Percentiles rank a stretch among this genome's conserved stretches.
Conservation (phyloP, 2,113 vertebrate genomes). For the Xenopus tropicalis region UCB_Xtro_10.0 CM004447.2:75818001-75818500, state of each 20-base stretch:
- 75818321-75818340: constrained; percentile 85
- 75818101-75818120: constrained; percentile 93
- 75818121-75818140: constrained; percentile 91
- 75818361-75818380: constrained; percentile 92
- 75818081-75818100: constrained; percentile 93
- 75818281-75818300: constrained; percentile 94
- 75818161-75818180: constrained; percentile 94
- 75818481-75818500: constrained; percentile 89
- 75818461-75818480: constrained; percentile 86
- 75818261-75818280: constrained; percentile 96
- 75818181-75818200: constrained; percentile 97
- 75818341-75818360: constrained; percentile 93
- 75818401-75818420: constrained; percentile 92
- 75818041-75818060: constrained; percentile 96
- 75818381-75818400: constrained; percentile 96
- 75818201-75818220: constrained; percentile 93
- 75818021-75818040: constrained; percentile 94
- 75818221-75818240: constrained; percentile 93
- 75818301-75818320: constrained; percentile 92
- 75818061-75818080: constrained; percentile 93
- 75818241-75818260: constrained; percentile 91
- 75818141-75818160: constrained; percentile 96
- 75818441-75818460: constrained; percentile 95
- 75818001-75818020: constrained; percentile 95
- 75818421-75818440: constrained; percentile 88